phyloP scores from a whole-genome alignment of 2,797 vertebrate species.

The Apodemus agrarius region DNA sequence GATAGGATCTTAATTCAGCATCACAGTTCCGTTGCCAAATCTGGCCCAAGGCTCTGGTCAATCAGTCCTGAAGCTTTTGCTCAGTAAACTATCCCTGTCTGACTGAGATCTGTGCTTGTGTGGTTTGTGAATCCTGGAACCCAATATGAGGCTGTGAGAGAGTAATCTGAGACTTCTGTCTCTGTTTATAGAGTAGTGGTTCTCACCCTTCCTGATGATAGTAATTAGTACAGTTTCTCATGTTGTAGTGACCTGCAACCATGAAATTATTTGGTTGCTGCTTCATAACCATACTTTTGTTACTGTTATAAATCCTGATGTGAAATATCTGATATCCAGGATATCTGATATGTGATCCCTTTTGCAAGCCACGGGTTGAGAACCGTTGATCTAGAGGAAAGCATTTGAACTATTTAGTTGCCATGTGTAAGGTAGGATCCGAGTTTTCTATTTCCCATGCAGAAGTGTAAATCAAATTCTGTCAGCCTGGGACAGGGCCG shows the following conservation, averaged over 20 bases:
- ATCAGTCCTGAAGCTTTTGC: background rate
- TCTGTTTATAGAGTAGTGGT: background rate
- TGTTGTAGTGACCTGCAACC: background rate
- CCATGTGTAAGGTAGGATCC: background rate
- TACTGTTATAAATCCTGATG: background rate
- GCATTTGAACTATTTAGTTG: background rate
- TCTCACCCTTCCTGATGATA: background rate
- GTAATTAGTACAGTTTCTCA: background rate
- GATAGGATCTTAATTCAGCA: background rate
- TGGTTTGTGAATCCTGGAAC: background rate
- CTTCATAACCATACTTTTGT: background rate
- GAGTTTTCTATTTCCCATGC: background rate
- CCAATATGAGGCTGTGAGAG: background rate
- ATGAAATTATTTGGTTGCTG: background rate
- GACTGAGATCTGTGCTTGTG: background rate
- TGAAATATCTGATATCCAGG: background rate
- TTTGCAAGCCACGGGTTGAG: rapidly evolving
- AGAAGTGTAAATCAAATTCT: background rate
- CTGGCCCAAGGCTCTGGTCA: background rate
- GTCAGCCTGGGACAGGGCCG: background rate
- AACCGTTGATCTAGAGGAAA: background rate
- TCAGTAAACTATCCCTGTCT: background rate
- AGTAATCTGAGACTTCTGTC: background rate
- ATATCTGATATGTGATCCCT: too few relatives aligned
- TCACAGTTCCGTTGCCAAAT: background rate